A percentile compares a stretch with the other conserved stretches of the same genome.
Conservation (phyloP, 2,888 invertebrate genomes). For the Acanthococcus lagerstroemiae region DNA sequence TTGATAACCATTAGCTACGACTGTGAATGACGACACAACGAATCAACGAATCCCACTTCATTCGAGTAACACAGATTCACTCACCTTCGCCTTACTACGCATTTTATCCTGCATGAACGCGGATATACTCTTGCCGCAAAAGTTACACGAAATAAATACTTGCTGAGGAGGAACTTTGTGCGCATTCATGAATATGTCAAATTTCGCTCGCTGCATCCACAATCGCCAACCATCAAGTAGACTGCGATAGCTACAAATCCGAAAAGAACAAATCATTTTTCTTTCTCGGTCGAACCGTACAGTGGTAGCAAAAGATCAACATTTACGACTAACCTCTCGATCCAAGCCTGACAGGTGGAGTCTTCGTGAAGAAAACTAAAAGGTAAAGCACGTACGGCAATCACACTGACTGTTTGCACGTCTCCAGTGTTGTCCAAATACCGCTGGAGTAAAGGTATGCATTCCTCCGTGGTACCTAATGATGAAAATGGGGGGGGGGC, state of each 20-base stretch:
- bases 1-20: conserved; percentile 27
- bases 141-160: conserved; percentile 81
- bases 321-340: conserved; percentile 47
- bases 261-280: neutral
- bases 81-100: conserved; percentile 21
- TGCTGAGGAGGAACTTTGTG: conserved; percentile 51
- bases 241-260: conserved; percentile 57
- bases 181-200: conserved; percentile 68
- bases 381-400: conserved; percentile 67
- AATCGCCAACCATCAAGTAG: conserved; percentile 81
- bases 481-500: conserved; percentile 1
- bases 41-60: neutral
- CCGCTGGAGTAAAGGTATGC: conserved; percentile 68
- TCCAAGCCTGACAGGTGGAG: conserved; percentile 56
- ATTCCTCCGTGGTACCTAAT: conserved; percentile 52
- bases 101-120: conserved; percentile 22
- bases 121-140: conserved; percentile 84
- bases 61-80: neutral
- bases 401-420: conserved; percentile 78
- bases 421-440: conserved; percentile 81
- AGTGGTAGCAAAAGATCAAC: neutral
- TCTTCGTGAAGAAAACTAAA: conserved; percentile 55
- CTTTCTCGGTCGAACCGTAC: neutral
- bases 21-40: neutral
- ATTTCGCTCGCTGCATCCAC: conserved; percentile 79